Conservation (phyloP, 2,888 invertebrate genomes). For the Drosophila tripunctata region DNA sequence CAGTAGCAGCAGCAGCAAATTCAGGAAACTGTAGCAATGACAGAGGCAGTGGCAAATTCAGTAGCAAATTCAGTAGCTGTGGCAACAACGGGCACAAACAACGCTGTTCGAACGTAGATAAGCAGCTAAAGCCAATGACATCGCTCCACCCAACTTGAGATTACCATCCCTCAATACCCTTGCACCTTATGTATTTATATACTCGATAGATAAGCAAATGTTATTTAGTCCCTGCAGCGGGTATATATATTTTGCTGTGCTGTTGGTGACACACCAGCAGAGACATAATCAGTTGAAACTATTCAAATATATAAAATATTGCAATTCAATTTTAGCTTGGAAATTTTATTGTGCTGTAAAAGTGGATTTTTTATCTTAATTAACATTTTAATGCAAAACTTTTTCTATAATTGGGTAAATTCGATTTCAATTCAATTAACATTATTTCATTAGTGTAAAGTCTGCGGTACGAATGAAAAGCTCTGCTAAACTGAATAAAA, state of each 20-base stretch:
- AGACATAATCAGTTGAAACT: not conserved
- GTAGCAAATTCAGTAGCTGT: not conserved
- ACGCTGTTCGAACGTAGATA: constrained; percentile 65
- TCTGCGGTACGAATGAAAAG: too few relatives aligned
- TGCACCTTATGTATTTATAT: not conserved
- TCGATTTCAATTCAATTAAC: too few relatives aligned
- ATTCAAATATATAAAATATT: too few relatives aligned
- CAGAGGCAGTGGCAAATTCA: too few relatives aligned
- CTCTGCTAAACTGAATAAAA: too few relatives aligned
- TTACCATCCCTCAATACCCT: not conserved
- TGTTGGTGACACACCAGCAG: not conserved
- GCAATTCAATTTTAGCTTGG: too few relatives aligned
- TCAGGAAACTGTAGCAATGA: too few relatives aligned
- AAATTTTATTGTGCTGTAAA: too few relatives aligned
- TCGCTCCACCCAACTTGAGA: not conserved
- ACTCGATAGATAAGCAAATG: constrained; percentile 1
- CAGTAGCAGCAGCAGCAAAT: not conserved
- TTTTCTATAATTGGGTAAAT: too few relatives aligned
- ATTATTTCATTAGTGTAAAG: too few relatives aligned
- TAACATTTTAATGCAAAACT: too few relatives aligned
- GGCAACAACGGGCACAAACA: not conserved
- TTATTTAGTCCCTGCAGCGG: not conserved
- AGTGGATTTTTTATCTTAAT: too few relatives aligned
- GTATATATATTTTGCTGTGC: not conserved
- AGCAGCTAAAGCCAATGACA: constrained; percentile 64